Conservation (phyloP, 37 sponge, comb jelly and placozoan species). For the Cladorhizidae sp. region DNA sequence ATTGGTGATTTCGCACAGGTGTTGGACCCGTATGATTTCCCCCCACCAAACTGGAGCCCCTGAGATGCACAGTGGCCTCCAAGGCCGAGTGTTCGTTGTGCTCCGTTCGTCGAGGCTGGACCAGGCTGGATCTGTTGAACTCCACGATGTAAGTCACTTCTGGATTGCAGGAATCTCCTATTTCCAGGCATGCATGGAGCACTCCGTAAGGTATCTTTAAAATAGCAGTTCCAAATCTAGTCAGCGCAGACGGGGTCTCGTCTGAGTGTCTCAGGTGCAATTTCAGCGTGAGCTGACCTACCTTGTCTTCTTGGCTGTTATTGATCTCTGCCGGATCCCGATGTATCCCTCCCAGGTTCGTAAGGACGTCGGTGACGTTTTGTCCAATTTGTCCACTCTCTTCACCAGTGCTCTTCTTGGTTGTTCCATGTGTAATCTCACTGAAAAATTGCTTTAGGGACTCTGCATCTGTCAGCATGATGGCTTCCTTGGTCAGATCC, state of each 20-base stretch:
- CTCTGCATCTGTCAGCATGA: neutral
- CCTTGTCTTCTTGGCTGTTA: neutral
- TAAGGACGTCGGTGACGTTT: no score
- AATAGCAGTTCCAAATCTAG: neutral
- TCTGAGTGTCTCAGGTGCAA: neutral
- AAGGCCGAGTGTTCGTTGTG: neutral
- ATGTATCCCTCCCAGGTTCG: no score
- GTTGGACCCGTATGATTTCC: neutral
- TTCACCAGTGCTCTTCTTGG: neutral
- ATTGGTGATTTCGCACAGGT: no score
- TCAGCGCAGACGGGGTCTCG: neutral
- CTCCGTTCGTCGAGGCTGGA: neutral
- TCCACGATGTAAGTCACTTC: neutral
- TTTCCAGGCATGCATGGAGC: neutral
- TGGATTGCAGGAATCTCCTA: neutral
- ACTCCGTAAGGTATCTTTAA: constrained; percentile 1
- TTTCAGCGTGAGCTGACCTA: neutral
- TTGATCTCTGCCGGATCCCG: no score
- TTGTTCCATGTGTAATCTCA: neutral
- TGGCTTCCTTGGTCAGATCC: neutral
- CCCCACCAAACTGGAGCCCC: neutral
- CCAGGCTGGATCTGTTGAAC: neutral
- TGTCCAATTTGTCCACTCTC: no score
- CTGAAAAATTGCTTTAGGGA: neutral
- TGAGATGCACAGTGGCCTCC: neutral